phyloP scores from a whole-genome alignment of 2,797 vertebrate species.

The Knipowitschia caucasica region DNA sequence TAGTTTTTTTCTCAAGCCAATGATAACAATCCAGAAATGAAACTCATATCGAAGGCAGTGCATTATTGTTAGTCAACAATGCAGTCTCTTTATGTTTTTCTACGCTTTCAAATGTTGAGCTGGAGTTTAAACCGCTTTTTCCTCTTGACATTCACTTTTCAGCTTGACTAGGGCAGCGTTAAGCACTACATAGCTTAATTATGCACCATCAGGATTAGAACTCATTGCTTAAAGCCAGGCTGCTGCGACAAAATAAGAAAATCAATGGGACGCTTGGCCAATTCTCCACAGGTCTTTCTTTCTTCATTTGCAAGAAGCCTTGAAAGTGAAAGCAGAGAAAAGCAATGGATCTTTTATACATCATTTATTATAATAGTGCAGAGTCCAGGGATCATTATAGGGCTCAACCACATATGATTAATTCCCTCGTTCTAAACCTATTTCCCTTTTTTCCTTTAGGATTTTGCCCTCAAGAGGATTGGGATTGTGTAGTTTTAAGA shows the following conservation, averaged over 20 bases:
- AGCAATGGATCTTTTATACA: conserved; percentile 51
- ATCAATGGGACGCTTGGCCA: conserved; percentile 88
- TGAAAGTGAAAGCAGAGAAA: conserved; percentile 68
- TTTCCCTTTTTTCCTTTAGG: conserved; percentile 52
- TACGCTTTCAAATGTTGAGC: not conserved
- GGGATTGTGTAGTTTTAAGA: not conserved
- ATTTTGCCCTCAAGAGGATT: not conserved
- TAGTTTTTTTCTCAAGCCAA: too few species aligned
- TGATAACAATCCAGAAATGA: too few species aligned
- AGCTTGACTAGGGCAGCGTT: conserved; percentile 30
- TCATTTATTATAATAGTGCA: conserved; percentile 82
- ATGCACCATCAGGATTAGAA: conserved; percentile 88
- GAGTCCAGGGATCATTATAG: conserved; percentile 75
- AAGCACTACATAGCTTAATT: conserved; percentile 69
- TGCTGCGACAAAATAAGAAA: conserved; percentile 92
- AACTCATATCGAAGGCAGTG: too few species aligned
- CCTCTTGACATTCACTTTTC: conserved; percentile 39
- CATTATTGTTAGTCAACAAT: too few species aligned
- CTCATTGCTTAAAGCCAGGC: conserved; percentile 86
- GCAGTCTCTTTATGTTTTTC: too few species aligned
- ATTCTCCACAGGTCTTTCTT: conserved; percentile 77
- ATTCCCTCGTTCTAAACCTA: conserved; percentile 61
- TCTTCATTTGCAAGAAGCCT: conserved; percentile 81
- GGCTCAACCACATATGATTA: conserved; percentile 70
- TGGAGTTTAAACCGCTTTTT: not conserved